Base-by-base conservation (phyloP, 23 tunicate genomes). In the Halocynthia aurantium region DNA sequence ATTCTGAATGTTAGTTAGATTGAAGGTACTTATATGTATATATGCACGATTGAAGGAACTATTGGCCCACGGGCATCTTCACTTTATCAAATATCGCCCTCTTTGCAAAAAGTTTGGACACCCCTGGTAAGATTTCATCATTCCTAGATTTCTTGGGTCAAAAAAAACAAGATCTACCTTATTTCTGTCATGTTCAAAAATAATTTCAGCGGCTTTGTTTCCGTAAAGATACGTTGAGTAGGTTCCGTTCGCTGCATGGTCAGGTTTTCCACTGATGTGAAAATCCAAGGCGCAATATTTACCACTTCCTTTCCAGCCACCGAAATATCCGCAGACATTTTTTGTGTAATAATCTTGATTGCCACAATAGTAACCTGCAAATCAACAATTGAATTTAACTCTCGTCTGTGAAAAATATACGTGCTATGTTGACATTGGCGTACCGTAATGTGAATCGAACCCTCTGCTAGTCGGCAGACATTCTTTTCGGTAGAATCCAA, bases 331-430 rank as follows among this genome's bases (percentile, higher is more conserved):
- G n/a, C 58, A 21, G 7, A 80, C 83, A 7, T 70, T 62, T 72
- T 96, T 96, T 10, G 82, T 85, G 73, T 96, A 82, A 62, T 96
- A 96, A 75, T 96, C 99, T 63, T 96, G 83, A 21, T 70, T 72
- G 21, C 99, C 99, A 75, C 98, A 92, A 55, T 82, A 92, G 68
- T 92, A 92, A 8, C 96, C 96, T 90, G 6, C 44, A 31, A 31
- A 31, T 31, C 44, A 31, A 31, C 44, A 31, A 0, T 2, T 60
- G n/a, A 17, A 15, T 60, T 60, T 60, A 60, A 60, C 18, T 60
- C 18, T 2, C 2, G 18, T 17, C 18, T 4, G n/a, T 60, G 64
- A 60, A 60, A 60, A 17, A 15, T 1, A 60, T 60, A 60, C n/a
- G 2, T 60, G n/a, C 18, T 60, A 15, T 60, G 64, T 60, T 17